These are phyloP conservation scores for Agonopterix alstromeriana DNA, from an alignment of 2,888 invertebrate genomes.

Conservation along the genomic window DNA sequence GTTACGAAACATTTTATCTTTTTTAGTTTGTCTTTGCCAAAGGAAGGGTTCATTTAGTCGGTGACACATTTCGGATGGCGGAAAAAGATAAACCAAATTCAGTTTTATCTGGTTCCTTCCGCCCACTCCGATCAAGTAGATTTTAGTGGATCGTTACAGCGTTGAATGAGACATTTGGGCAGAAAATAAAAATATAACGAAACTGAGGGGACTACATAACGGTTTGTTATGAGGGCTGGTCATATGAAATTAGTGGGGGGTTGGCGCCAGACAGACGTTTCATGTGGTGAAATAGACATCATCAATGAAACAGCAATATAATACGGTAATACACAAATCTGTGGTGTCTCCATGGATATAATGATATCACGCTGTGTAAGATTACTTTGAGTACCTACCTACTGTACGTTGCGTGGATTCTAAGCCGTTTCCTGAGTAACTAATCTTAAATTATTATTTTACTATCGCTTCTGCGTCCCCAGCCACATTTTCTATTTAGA, in stretches of 20 bases:
- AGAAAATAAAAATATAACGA: slow-evolving; percentile 42
- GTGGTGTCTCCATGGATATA: slow-evolving; percentile 9
- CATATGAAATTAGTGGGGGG: slow-evolving; percentile 38
- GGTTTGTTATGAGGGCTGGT: slow-evolving; percentile 38
- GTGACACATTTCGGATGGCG: slow-evolving; percentile 62
- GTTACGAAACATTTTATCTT: slow-evolving; percentile 71
- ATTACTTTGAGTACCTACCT: slow-evolving; percentile 5
- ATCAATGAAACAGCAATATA: slow-evolving; percentile 21
- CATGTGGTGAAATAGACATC: slow-evolving; percentile 24
- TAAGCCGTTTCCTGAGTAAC: too few species aligned
- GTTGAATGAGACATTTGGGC: slow-evolving; percentile 28
- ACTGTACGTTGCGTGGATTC: background rate
- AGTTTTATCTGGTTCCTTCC: slow-evolving; percentile 51
- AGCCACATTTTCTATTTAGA: too few species aligned
- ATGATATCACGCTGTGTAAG: slow-evolving; percentile 22
- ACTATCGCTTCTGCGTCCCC: too few species aligned
- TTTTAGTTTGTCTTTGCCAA: slow-evolving; percentile 61
- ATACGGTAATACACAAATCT: slow-evolving; percentile 14
- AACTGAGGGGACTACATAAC: slow-evolving; percentile 28
- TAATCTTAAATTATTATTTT: too few species aligned
- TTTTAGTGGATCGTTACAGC: slow-evolving; percentile 9
- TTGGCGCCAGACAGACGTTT: slow-evolving; percentile 46
- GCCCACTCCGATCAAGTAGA: slow-evolving; percentile 32
- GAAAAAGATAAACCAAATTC: slow-evolving; percentile 54
- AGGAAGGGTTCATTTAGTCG: slow-evolving; percentile 64